Evolutionary conservation across 2,113 vertebrate genomes (phyloP).

Genomic region (Vireo altiloquus): DNA sequence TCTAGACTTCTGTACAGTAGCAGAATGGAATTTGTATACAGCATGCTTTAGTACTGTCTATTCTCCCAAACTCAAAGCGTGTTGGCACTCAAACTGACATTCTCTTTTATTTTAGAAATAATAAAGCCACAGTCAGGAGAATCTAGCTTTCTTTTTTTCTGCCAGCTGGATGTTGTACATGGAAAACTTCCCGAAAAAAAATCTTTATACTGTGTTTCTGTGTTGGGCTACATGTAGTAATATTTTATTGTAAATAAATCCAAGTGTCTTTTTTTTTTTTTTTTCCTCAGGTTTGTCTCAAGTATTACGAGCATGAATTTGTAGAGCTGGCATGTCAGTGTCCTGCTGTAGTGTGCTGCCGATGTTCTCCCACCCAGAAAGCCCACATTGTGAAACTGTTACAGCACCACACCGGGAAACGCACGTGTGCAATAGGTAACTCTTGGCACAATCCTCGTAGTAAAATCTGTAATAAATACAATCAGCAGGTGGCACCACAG

Average conservation of each 20-base stretch:
- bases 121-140: background rate
- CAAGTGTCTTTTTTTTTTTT: background rate
- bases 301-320: slow-evolving; percentile 95
- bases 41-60: background rate
- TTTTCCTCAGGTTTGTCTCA: slow-evolving; percentile 84
- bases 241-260: background rate
- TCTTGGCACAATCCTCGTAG: background rate
- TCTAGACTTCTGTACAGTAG: background rate
- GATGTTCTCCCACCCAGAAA: slow-evolving; percentile 97
- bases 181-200: background rate
- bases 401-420: slow-evolving; percentile 86
- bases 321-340: slow-evolving; percentile 96
- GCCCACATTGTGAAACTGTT: slow-evolving; percentile 91
- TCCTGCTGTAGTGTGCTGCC: slow-evolving; percentile 94
- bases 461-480: background rate
- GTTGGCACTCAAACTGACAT: background rate
- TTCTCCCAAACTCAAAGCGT: background rate
- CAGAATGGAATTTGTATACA: background rate
- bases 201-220: background rate
- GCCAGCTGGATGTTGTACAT: background rate
- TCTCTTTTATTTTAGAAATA: background rate
- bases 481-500: background rate
- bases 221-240: background rate
- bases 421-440: slow-evolving; percentile 93
- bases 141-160: background rate